These are phyloP conservation scores for Scomber scombrus DNA, from an alignment of 2,113 vertebrate species.

Conservation along the genomic window DNA sequence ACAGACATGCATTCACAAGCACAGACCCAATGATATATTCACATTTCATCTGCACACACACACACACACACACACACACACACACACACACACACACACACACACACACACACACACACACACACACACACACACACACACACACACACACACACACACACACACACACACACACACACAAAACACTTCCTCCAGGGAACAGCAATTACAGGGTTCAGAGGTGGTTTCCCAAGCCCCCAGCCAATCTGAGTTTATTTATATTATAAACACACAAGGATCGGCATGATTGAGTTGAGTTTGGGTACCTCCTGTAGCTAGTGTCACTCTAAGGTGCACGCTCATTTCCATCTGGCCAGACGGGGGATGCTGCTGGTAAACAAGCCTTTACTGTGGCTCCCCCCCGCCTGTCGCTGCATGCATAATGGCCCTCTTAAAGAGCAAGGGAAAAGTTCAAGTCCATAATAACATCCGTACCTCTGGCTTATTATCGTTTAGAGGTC, in stretches of 20 bases:
- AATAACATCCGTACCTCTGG: conserved; percentile 51
- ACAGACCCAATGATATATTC: conserved; percentile 30
- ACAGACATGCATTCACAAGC: conserved; percentile 26
- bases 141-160: no score
- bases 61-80: conserved; percentile 29
- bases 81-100: no score
- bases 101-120: no score
- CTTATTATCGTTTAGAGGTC: conserved; percentile 61
- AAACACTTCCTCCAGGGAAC: conserved; percentile 28
- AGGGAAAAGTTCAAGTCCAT: conserved; percentile 70
- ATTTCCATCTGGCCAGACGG: conserved; percentile 65
- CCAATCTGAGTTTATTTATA: conserved; percentile 66
- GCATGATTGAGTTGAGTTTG: conserved; percentile 42
- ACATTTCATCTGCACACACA: conserved; percentile 23
- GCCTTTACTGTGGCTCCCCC: conserved; percentile 47
- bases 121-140: no score
- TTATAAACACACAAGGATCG: conserved; percentile 59
- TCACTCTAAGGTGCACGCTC: conserved; percentile 62
- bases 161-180: not conserved
- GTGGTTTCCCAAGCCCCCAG: conserved; percentile 55
- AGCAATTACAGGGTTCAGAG: conserved; percentile 74
- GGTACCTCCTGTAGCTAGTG: conserved; percentile 55
- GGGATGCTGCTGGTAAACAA: conserved; percentile 72
- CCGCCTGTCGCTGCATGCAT: conserved; percentile 53
- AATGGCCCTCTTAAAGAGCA: conserved; percentile 65